Evolutionary conservation across 2,888 invertebrate species (phyloP), one percentile per base, ranked within the genome.

Genomic region (Thymelicus acteon): DNA sequence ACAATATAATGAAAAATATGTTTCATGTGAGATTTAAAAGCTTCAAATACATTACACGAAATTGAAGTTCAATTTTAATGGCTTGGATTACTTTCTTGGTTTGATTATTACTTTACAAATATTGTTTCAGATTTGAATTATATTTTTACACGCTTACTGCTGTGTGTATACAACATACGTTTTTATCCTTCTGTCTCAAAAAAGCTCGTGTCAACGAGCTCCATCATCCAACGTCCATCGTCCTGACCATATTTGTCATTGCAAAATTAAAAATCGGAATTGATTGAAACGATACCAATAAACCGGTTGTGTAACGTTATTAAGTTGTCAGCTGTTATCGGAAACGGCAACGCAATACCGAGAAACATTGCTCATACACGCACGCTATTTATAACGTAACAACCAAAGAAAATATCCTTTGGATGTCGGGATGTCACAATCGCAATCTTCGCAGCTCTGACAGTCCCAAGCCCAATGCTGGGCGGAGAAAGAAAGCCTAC

Each of bases 261-360:
- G 62, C 62, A 68, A 68, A 68, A 68, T 68, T 62, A 72, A 71
- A 72, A 72, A 54, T 68, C 71, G 48, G 65, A 40, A 68, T 63
- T 70, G 60, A 72, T 70, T 72, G 72, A 67, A 72, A 71, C 71
- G 60, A 62, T 47, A 61, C 61, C 75, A 76, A 74, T 73, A 73
- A 72, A 66, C 68, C 47, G 62, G 70, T 75, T 70, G 58, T 69
- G 74, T 71, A 77, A 76, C 60, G 57, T 74, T 73, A 75, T 74
- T 75, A 78, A 73, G 72, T 71, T 74, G 76, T 75, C 75, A 74
- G 12, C 68, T 52, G 71, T 73, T 73, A 73, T 73, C 73, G 72
- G 74, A 77, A 77, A 75, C 72, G 19, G 44, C 48, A 62, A 62
- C 64, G 70, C 60, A 67, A 72, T 71, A 72, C 73, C 60, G 48